Evolutionary conservation across 2,888 invertebrate genomes (phyloP).

Genomic region (Ormyrus labotus): DNA sequence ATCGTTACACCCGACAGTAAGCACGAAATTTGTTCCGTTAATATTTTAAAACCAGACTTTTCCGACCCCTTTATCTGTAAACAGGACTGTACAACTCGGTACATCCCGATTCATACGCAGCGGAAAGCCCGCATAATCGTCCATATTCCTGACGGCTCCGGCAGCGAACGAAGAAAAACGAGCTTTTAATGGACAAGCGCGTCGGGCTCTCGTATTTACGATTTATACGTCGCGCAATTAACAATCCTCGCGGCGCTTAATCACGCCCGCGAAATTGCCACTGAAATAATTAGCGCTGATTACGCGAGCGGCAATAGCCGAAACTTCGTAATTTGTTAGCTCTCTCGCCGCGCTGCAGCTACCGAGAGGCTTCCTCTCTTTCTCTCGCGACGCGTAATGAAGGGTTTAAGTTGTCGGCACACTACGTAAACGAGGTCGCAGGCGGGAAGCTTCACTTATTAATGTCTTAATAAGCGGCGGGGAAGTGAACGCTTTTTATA

Average conservation of each 20-base stretch:
- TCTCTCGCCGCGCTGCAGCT: not conserved
- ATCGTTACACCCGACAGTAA: no score
- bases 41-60: no score
- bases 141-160: no score
- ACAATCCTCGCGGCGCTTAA: slow-evolving; percentile 26
- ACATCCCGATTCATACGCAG: no score
- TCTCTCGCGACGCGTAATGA: not conserved
- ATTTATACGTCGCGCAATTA: slow-evolving; percentile 17
- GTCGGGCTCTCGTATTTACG: not conserved
- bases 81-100: no score
- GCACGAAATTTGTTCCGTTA: no score
- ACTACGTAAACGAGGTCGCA: not conserved
- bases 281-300: slow-evolving; percentile 48
- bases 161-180: no score
- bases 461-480: not conserved
- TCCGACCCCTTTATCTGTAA: no score
- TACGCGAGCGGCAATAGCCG: slow-evolving; percentile 6
- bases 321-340: slow-evolving; percentile 27
- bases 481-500: slow-evolving; percentile 1
- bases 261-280: slow-evolving; percentile 34
- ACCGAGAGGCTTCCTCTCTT: no score
- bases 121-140: no score
- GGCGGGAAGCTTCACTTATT: not conserved
- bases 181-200: no score
- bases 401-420: not conserved